A percentile compares a stretch with the other conserved stretches of the same genome.
These are phyloP conservation scores for Anthrax anthrax DNA, from an alignment of 2,888 invertebrate species.

Conservation along the genomic window DNA sequence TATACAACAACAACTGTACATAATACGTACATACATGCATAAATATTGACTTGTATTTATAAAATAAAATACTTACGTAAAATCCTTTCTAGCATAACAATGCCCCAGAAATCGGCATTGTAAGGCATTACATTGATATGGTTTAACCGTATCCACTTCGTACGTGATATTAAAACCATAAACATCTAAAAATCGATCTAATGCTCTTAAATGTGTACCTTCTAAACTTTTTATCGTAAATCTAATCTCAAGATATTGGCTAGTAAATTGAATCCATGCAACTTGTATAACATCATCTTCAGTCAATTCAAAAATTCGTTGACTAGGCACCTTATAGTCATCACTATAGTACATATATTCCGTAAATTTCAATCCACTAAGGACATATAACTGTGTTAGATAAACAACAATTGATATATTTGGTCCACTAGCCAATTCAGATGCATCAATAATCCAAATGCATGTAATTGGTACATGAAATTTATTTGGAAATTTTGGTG, in stretches of 20 bases:
- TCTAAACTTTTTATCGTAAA: constrained; percentile 57
- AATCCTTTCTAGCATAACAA: constrained; percentile 58
- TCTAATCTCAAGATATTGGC: constrained; percentile 66
- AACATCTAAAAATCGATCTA: constrained; percentile 66
- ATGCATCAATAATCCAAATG: constrained; percentile 78
- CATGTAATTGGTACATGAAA: constrained; percentile 74
- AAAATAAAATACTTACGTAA: constrained; percentile 47
- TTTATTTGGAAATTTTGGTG: constrained; percentile 69
- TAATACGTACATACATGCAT: too few relatives aligned
- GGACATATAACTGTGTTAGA: constrained; percentile 75
- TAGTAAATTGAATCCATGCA: constrained; percentile 44
- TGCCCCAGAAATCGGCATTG: constrained; percentile 76
- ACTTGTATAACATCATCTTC: constrained; percentile 59
- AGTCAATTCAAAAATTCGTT: constrained; percentile 51
- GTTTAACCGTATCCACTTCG: constrained; percentile 51
- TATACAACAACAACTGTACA: too few relatives aligned
- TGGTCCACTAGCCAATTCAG: constrained; percentile 37
- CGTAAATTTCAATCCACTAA: constrained; percentile 59
- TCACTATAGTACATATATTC: constrained; percentile 64
- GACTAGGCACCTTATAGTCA: constrained; percentile 49
- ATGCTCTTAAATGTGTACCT: constrained; percentile 68
- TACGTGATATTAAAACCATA: constrained; percentile 90
- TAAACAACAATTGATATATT: constrained; percentile 71
- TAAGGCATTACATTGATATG: constrained; percentile 57
- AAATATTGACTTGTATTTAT: too few relatives aligned